These are phyloP conservation scores for Pygoscelis adeliae DNA, from an alignment of 2,113 vertebrate species.

Conservation along the genomic window DNA sequence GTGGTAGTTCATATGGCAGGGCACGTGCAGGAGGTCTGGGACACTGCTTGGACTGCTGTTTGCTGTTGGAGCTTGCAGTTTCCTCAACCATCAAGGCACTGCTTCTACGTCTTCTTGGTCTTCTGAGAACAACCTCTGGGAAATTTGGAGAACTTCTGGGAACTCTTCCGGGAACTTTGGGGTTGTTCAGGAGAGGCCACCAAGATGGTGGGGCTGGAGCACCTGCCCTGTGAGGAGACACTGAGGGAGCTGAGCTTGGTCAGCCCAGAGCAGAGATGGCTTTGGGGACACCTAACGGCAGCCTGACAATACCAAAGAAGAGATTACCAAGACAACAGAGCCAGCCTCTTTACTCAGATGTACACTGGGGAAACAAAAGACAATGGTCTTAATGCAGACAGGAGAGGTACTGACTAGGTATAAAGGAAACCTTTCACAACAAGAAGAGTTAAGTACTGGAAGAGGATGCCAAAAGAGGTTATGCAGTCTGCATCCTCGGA, in stretches of 20 bases:
- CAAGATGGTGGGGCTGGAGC: background rate
- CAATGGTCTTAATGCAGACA: background rate
- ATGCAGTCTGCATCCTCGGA: background rate
- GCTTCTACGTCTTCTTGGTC: background rate
- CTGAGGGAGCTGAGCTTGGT: background rate
- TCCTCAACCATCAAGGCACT: background rate
- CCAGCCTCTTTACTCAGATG: background rate
- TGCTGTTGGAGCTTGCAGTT: background rate
- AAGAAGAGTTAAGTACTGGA: background rate
- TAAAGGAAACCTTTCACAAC: background rate
- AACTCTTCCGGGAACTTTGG: background rate
- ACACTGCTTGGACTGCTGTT: background rate
- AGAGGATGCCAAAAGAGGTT: background rate
- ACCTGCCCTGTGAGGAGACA: background rate
- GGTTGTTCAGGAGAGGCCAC: background rate
- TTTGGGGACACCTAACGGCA: background rate
- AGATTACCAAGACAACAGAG: background rate
- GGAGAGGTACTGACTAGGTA: background rate
- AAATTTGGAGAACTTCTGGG: background rate
- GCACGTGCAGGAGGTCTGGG: background rate
- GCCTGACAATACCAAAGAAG: background rate
- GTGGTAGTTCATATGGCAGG: background rate
- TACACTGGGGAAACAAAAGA: background rate
- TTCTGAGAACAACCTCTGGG: background rate
- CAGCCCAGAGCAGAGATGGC: background rate